Evolutionary conservation across 2,888 invertebrate species (phyloP), one percentile per base, ranked within the genome.

Genomic region (Drosophila rellima): DNA sequence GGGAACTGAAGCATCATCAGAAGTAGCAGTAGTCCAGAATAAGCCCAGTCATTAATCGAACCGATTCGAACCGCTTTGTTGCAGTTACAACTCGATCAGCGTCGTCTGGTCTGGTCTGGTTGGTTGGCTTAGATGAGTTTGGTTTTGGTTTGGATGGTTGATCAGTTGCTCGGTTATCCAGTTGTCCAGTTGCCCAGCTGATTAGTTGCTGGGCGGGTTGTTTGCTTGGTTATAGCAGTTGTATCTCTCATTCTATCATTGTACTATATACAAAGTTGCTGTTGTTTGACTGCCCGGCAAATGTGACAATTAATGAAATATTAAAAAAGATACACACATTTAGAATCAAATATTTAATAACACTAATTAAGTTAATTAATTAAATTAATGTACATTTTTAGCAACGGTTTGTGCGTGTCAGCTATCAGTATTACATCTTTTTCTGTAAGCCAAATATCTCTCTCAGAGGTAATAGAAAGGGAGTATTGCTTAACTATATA

Each of bases 41-140:
- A n/a, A n/a, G n/a, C 23, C 42, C 42, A 37, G 71, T 77, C 78
- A 64, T 77, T 67, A 54, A 52, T 60, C 45, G 48, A 63, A 55
- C 74, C 50, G 78, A 74, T 48, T 55, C 50, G 37, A 85, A 79
- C 84, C 78, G 74, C 88, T 80, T 85, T 52, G 56, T 54, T 69
- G 79, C 89, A 73, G 89, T 75, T 77, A 63, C 62, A 85, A 77
- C 89, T 74, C 51, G 89, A 42, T 81, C 55, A 70, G 72, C 79
- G 78, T 55, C 89, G 70, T 67, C 65, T 60, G 26, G 88, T 83
- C 82, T 82, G 74, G 64, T 60, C 26, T 54, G 63, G 55, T 37
- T 51, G 56, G n/a, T 50, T 44, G 51, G 40, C 29, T 52, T 45
- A 26, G 45, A 47, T 15, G 47, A 8, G 13, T 13, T n/a, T n/a